Evolutionary conservation across 2,888 invertebrate species (phyloP).

Genomic region (Nemurella pictetii): DNA sequence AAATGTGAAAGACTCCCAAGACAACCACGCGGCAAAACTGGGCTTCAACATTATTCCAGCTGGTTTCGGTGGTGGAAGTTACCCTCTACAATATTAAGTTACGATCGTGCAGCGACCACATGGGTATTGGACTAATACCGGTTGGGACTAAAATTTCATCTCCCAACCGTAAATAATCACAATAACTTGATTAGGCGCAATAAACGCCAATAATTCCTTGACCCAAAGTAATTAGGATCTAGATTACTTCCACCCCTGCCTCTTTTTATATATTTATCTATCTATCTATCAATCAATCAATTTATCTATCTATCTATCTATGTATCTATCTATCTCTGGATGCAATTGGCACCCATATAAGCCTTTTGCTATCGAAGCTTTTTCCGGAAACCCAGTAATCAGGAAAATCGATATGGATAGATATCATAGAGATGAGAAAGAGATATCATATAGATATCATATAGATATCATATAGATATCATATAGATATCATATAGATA

Average conservation of each 20-base stretch:
- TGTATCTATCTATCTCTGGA: no score
- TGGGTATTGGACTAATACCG: conserved; percentile 8
- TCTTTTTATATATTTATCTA: not conserved
- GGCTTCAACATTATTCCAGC: conserved; percentile 31
- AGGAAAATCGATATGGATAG: no score
- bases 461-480: no score
- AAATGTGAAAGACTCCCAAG: no score
- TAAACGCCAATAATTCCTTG: conserved; percentile 2
- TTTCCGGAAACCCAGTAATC: no score
- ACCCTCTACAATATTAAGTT: not conserved
- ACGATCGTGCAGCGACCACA: not conserved
- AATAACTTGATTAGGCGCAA: not conserved
- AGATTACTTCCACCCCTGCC: conserved; percentile 20
- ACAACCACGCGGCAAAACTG: conserved; percentile 29
- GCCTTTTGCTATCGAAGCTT: no score
- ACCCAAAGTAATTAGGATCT: not conserved
- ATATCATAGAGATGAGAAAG: no score
- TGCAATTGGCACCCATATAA: no score
- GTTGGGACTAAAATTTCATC: conserved; percentile 27
- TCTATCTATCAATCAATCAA: no score
- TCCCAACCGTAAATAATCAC: conserved; percentile 25
- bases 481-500: no score
- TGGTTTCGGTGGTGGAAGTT: conserved; percentile 25
- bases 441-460: no score
- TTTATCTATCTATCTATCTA: no score